Conservation (phyloP, 2,113 vertebrate genomes). For the Leptocoma aspasia region DNA sequence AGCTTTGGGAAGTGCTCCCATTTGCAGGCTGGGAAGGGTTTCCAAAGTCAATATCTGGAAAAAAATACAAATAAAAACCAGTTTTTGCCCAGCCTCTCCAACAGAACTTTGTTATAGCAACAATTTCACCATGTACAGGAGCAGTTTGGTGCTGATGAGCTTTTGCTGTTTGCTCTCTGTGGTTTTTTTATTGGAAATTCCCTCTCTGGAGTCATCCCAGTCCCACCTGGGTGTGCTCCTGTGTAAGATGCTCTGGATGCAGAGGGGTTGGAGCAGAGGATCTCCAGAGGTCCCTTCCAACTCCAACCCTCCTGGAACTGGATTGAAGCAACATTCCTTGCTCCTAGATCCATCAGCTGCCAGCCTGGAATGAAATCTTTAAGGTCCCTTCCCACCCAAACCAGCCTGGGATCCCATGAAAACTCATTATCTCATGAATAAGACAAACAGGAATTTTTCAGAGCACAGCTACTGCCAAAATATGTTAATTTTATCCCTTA, state of each 20-base stretch:
- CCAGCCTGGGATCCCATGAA: background rate
- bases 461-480: background rate
- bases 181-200: background rate
- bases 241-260: background rate
- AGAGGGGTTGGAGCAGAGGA: background rate
- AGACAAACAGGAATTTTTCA: background rate
- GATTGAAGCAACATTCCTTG: background rate
- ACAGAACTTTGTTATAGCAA: background rate
- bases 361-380: background rate
- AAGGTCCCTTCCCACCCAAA: background rate
- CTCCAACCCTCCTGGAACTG: background rate
- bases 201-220: background rate
- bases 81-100: background rate
- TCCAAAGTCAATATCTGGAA: background rate
- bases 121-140: accelerated
- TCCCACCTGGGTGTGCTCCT: background rate
- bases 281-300: background rate
- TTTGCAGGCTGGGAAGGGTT: background rate
- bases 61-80: background rate
- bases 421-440: background rate
- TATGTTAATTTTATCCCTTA: background rate
- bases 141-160: background rate
- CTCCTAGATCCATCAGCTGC: background rate
- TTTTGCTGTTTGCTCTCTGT: background rate
- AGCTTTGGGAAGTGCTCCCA: background rate